A percentile compares a stretch with the other conserved stretches of the same genome.
Conservation (phyloP, 53 echinoderm and acorn worm species). For the Astropecten irregularis region DNA sequence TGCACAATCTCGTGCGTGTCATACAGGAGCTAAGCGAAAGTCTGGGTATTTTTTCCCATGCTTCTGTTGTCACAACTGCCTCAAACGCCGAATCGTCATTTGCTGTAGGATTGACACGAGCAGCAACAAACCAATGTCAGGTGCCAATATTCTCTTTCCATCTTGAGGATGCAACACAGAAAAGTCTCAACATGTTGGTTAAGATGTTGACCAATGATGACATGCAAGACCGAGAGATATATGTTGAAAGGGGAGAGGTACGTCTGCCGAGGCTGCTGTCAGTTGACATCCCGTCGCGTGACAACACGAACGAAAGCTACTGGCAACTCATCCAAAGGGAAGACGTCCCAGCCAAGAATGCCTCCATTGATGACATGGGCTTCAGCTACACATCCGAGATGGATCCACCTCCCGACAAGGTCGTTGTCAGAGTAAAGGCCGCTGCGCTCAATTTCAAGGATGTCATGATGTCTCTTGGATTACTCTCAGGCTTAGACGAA, state of each 20-base stretch:
- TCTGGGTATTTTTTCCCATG: too few species aligned
- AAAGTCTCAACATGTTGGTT: constrained; percentile 16
- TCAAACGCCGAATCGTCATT: constrained; percentile 9
- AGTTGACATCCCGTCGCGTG: not conserved
- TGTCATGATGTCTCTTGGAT: constrained; percentile 68
- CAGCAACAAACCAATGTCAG: constrained; percentile 42
- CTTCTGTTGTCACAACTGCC: not conserved
- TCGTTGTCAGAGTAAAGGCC: constrained; percentile 37
- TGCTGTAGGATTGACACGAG: constrained; percentile 59
- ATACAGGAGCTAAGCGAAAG: constrained; percentile 39
- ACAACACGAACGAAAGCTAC: constrained; percentile 30
- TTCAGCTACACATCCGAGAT: constrained; percentile 26
- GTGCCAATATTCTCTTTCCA: constrained; percentile 44
- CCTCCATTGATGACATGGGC: constrained; percentile 54
- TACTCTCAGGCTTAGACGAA: constrained; percentile 43
- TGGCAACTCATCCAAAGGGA: constrained; percentile 24
- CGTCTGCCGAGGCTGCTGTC: constrained; percentile 34
- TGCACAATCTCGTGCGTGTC: constrained; percentile 52
- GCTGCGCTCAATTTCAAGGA: constrained; percentile 64
- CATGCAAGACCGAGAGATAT: constrained; percentile 38
- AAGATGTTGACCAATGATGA: constrained; percentile 6
- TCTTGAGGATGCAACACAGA: constrained; percentile 7
- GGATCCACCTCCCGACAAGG: constrained; percentile 48
- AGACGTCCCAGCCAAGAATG: not conserved
- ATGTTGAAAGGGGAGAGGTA: constrained; percentile 38